Percentiles rank a stretch among this genome's conserved stretches.
Evolutionary conservation across 2,797 vertebrate species (phyloP).

Genomic region (Hylomyscus alleni): DNA sequence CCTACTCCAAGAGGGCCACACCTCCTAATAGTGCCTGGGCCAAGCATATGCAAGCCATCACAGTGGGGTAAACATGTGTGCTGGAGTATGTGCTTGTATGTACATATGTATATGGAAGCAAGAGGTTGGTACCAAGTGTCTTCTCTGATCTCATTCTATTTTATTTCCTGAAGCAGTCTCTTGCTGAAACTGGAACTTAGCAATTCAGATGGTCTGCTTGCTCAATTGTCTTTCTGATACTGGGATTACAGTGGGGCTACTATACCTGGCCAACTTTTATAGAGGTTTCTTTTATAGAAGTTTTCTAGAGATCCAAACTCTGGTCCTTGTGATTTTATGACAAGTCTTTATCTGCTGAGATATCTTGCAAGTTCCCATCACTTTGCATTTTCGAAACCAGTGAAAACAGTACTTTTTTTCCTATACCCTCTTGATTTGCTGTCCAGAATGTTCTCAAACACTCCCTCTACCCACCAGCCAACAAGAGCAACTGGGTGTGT

Average conservation of each 20-base stretch:
- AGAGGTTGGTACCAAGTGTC: background rate
- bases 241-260: background rate
- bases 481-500: background rate
- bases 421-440: conserved; percentile 32
- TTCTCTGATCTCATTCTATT: background rate
- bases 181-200: background rate
- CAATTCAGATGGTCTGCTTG: background rate
- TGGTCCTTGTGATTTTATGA: background rate
- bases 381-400: conserved; percentile 36
- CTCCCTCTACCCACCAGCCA: background rate
- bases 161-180: background rate
- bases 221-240: background rate
- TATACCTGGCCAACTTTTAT: background rate
- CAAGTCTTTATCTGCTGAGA: background rate
- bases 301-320: background rate
- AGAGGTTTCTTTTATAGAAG: background rate
- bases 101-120: background rate
- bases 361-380: background rate
- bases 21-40: no score
- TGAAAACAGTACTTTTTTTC: background rate
- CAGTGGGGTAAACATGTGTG: background rate
- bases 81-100: background rate
- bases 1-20: no score
- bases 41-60: background rate
- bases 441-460: conserved; percentile 31